phyloP scores from a whole-genome alignment of 2,113 vertebrate species.

The Limnothrissa miodon region DNA sequence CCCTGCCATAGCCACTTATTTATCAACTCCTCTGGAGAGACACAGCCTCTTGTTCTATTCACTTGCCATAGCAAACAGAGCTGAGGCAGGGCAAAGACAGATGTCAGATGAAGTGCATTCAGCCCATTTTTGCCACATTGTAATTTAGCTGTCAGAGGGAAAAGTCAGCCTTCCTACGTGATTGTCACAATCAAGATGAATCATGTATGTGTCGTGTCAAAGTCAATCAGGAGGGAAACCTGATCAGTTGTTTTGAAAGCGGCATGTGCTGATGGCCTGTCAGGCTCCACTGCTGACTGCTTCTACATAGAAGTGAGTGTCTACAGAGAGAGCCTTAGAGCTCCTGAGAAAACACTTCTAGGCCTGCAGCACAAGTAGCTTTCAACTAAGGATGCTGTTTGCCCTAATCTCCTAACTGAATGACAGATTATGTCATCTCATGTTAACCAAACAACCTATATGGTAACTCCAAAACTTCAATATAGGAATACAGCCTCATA shows the following conservation, averaged over 20 bases:
- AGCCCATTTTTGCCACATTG: slow-evolving; percentile 37
- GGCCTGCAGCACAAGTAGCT: not conserved
- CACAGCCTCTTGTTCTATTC: slow-evolving; percentile 29
- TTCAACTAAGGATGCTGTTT: not conserved
- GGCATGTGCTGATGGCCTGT: slow-evolving; percentile 27
- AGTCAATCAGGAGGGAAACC: slow-evolving; percentile 42
- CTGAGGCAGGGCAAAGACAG: slow-evolving; percentile 22
- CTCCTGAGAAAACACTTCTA: not conserved
- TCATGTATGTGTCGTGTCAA: slow-evolving; percentile 38
- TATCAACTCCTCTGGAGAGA: slow-evolving; percentile 25
- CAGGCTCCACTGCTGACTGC: slow-evolving; percentile 17
- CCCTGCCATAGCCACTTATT: slow-evolving; percentile 29
- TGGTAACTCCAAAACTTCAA: no score
- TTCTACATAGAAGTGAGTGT: not conserved
- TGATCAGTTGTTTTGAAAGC: slow-evolving; percentile 39
- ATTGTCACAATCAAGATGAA: slow-evolving; percentile 47
- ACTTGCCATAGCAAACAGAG: slow-evolving; percentile 22
- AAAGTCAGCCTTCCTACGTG: slow-evolving; percentile 43
- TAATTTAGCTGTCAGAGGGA: slow-evolving; percentile 54
- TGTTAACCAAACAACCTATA: no score
- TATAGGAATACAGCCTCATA: no score
- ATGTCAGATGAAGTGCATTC: slow-evolving; percentile 39
- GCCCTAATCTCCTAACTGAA: not conserved
- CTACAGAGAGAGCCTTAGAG: not conserved
- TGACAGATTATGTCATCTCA: no score